These are phyloP conservation scores for Meteorus cinctellus DNA, from an alignment of 2,888 invertebrate genomes.

Conservation along the genomic window DNA sequence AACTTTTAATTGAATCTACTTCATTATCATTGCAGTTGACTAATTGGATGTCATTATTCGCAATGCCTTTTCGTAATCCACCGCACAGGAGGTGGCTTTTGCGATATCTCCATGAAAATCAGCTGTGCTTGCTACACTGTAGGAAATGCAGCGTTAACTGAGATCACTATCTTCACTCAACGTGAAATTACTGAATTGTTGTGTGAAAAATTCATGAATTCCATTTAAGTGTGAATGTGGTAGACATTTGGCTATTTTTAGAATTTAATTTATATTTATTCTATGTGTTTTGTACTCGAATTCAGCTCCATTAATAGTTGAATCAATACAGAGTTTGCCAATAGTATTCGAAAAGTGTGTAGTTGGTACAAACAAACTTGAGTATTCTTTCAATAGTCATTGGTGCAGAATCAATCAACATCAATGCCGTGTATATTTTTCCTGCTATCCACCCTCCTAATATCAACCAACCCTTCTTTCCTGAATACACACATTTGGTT, in stretches of 20 bases:
- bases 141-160: not conserved
- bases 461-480: not conserved
- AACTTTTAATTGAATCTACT: constrained; percentile 51
- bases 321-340: not conserved
- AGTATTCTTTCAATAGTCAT: not conserved
- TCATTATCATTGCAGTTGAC: constrained; percentile 51
- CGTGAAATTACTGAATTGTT: not conserved
- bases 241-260: too few species aligned
- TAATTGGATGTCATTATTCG: constrained; percentile 50
- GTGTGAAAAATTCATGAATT: not conserved
- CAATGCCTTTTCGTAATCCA: constrained; percentile 51
- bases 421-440: not conserved
- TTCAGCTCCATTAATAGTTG: not conserved
- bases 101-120: not conserved
- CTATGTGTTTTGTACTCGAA: not conserved
- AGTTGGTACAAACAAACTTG: not conserved
- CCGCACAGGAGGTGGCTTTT: constrained; percentile 40
- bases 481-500: not conserved
- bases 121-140: not conserved
- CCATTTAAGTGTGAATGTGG: not conserved
- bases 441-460: not conserved
- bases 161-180: not conserved
- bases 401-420: not conserved
- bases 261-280: too few species aligned
- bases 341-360: not conserved